Percentiles rank a stretch among this genome's conserved stretches.
phyloP scores from a whole-genome alignment of 1,140 invertebrate species.

The Myzus persicae region DNA sequence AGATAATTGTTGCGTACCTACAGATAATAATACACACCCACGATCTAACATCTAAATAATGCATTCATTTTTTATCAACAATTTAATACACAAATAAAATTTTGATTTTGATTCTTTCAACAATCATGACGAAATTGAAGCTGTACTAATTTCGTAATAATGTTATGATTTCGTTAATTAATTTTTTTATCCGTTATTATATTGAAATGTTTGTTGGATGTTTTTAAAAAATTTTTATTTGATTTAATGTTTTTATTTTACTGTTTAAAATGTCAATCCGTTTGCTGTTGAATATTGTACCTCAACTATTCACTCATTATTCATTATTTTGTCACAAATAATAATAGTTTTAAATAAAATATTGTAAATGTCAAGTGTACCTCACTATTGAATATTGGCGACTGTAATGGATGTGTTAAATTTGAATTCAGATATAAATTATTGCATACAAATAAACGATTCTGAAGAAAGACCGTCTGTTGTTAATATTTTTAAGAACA shows the following conservation, averaged over 20 bases:
- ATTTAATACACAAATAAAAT: neutral
- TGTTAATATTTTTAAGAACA: no score
- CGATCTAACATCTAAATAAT: neutral
- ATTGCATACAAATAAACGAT: neutral
- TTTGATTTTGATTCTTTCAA: neutral
- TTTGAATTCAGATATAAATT: neutral
- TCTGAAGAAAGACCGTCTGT: neutral
- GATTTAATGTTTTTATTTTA: neutral
- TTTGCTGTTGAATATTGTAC: neutral
- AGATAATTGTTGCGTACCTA: neutral
- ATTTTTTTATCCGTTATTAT: neutral
- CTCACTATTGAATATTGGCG: neutral
- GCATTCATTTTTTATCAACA: neutral
- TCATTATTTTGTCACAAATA: neutral
- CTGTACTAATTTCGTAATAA: neutral
- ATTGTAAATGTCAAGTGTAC: no score
- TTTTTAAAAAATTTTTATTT: neutral
- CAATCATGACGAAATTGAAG: neutral
- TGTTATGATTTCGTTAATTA: neutral
- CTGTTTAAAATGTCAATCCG: neutral
- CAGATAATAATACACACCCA: neutral
- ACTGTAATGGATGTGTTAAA: neutral
- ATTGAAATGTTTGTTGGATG: neutral
- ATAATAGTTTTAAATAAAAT: neutral
- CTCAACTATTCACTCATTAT: neutral